phyloP scores from a whole-genome alignment of 2,888 invertebrate genomes.

The Xanthorhoe spadicearia region DNA sequence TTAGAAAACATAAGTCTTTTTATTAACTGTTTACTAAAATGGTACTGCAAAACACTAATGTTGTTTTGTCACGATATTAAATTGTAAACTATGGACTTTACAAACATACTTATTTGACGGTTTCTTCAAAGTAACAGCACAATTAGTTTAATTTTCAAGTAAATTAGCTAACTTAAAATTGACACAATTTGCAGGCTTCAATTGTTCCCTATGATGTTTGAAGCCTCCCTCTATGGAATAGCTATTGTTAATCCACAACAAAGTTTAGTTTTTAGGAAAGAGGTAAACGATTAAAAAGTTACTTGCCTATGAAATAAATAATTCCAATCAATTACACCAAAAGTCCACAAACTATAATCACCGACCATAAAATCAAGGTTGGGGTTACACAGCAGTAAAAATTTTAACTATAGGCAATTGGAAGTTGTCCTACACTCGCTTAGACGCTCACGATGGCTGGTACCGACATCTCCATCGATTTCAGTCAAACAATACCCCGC shows the following conservation, averaged over 20 bases:
- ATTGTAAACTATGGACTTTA: not conserved
- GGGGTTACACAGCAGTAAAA: slow-evolving; percentile 70
- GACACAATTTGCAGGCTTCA: too few relatives aligned
- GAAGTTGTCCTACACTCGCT: slow-evolving; percentile 71
- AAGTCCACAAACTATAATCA: slow-evolving; percentile 43
- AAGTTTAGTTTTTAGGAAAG: too few relatives aligned
- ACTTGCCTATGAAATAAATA: not conserved
- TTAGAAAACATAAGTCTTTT: slow-evolving; percentile 35
- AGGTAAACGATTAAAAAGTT: too few relatives aligned
- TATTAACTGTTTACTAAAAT: slow-evolving; percentile 29
- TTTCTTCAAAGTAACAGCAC: not conserved
- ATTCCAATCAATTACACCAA: slow-evolving; percentile 23
- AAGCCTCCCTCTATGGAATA: too few relatives aligned
- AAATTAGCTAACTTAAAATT: too few relatives aligned
- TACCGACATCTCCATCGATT: slow-evolving; percentile 80
- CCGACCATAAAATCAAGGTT: slow-evolving; percentile 64
- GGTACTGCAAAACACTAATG: slow-evolving; percentile 23
- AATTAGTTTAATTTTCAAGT: not conserved
- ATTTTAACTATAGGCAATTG: slow-evolving; percentile 66
- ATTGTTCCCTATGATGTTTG: too few relatives aligned
- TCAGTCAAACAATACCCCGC: slow-evolving; percentile 53
- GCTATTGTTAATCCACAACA: too few relatives aligned
- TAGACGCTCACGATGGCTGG: slow-evolving; percentile 57
- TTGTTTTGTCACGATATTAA: slow-evolving; percentile 22
- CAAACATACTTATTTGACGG: not conserved